Percentiles rank a stretch among this genome's conserved stretches.
These are phyloP conservation scores for Drosophila pseudotakahashii DNA, from an alignment of 2,888 invertebrate genomes.

Conservation along the genomic window DNA sequence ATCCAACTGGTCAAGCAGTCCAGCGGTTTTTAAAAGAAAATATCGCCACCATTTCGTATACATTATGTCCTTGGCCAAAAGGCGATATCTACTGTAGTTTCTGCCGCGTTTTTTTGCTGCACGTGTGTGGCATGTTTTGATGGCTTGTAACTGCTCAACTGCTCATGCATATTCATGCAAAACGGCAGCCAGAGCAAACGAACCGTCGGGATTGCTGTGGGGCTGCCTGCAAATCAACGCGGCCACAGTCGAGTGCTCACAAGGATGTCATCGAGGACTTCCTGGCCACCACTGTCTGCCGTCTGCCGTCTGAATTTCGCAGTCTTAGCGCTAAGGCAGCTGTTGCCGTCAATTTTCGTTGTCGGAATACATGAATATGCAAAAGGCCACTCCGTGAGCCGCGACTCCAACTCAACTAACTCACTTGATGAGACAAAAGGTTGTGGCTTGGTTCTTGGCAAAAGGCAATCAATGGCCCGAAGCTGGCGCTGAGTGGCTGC, in stretches of 20 bases:
- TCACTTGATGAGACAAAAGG: slow-evolving; percentile 55
- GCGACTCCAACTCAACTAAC: slow-evolving; percentile 55
- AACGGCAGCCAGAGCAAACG: slow-evolving; percentile 65
- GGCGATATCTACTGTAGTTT: slow-evolving; percentile 11
- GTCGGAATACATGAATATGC: slow-evolving; percentile 43
- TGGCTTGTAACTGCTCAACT: slow-evolving; percentile 75
- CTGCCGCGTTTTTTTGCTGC: slow-evolving; percentile 6
- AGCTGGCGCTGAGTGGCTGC: slow-evolving; percentile 27
- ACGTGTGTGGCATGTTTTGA: slow-evolving; percentile 69
- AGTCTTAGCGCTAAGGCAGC: slow-evolving; percentile 48
- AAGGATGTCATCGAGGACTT: slow-evolving; percentile 43
- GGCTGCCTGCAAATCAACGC: slow-evolving; percentile 52
- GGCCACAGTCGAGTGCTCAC: slow-evolving; percentile 48
- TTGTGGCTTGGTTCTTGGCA: slow-evolving; percentile 33
- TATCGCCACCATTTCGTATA: not conserved
- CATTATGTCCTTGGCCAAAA: not conserved
- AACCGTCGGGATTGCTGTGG: slow-evolving; percentile 53
- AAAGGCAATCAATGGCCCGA: slow-evolving; percentile 41
- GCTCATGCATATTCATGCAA: slow-evolving; percentile 75
- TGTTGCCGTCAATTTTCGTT: slow-evolving; percentile 49
- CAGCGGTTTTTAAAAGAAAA: not conserved
- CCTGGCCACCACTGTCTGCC: slow-evolving; percentile 29
- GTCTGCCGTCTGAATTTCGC: slow-evolving; percentile 16
- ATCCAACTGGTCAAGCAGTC: not conserved
- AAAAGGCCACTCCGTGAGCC: slow-evolving; percentile 37